Base-by-base conservation (phyloP, 2,888 invertebrate species). In the Sesia apiformis region DNA sequence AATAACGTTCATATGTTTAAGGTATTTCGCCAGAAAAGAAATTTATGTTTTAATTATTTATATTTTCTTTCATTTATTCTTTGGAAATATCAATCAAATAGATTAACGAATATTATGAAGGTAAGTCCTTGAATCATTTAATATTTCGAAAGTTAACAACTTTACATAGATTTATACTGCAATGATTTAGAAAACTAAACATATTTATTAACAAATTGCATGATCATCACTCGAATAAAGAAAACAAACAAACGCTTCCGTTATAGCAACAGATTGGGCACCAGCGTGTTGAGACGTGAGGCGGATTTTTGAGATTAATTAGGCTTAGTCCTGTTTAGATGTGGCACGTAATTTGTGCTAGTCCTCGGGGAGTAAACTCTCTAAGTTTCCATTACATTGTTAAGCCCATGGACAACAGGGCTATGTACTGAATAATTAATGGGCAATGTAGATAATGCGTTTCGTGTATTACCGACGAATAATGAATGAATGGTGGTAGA, bases 251-350 rank as follows among this genome's bases (percentile, higher is more conserved):
- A 55, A 56, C 51, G 50, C 51, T 55, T 7, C 43, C 49, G 53
- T 57, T 54, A 54, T 39, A 53, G 54, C 49, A 67, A 59, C 62
- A 64, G 67, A 70, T 68, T 65, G 64, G 64, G 61, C 63, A 63
- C 58, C 60, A 63, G 64, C 58, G 61, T 65, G 67, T 70, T 61
- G 59, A 54, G 59, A 56, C 57, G 60, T 63, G 62, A 66, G 55
- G 58, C 52, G 60, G 60, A 66, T 72, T 76, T 72, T 77, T 72
- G 60, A 74, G 72, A 78, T 79, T 77, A 80, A 78, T 80, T 75
- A 79, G 69, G 68, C 71, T 72, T 67, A 70, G 65, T 59, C 64
- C 57, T 67, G 67, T 74, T 75, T 69, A 69, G 68, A 69, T 67
- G 64, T 63, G 60, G 60, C 63, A 59, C 61, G 65, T 75, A 72